Percentiles rank a stretch among this genome's conserved stretches.
These are phyloP conservation scores for Eretmochelys imbricata DNA, from an alignment of 2,113 vertebrate genomes.

Conservation along the genomic window DNA sequence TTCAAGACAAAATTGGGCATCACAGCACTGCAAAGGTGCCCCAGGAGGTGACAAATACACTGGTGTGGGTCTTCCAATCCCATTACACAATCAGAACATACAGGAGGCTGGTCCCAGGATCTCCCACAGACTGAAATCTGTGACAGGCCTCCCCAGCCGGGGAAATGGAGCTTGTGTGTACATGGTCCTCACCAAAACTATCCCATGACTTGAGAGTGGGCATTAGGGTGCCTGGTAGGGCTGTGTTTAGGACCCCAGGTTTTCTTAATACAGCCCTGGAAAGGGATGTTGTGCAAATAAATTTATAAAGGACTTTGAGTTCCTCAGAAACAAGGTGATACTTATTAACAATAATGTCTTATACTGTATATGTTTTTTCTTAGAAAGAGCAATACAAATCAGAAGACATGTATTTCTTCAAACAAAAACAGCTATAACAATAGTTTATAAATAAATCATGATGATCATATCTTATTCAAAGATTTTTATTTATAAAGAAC, in stretches of 20 bases:
- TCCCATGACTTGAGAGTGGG: not conserved
- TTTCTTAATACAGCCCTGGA: not conserved
- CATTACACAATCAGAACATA: rapidly evolving
- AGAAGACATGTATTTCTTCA: slow-evolving; percentile 37
- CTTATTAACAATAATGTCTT: not conserved
- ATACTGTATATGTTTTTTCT: slow-evolving; percentile 1
- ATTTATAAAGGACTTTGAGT: not conserved
- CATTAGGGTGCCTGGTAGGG: not conserved
- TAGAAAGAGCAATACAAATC: slow-evolving; percentile 26
- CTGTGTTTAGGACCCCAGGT: not conserved
- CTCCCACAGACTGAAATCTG: not conserved
- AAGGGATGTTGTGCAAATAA: not conserved
- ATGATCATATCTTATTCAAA: not conserved
- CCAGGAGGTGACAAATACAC: rapidly evolving
- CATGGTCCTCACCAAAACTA: not conserved
- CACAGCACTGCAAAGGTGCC: not conserved
- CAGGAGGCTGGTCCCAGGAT: rapidly evolving
- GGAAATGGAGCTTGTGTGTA: not conserved
- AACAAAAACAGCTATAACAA: slow-evolving; percentile 8
- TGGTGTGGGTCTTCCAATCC: not conserved
- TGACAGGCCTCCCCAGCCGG: rapidly evolving
- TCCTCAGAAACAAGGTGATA: not conserved
- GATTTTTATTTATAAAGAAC: not conserved
- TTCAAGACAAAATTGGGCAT: not conserved
- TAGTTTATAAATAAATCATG: slow-evolving; percentile 26